Percentiles rank a stretch among this genome's conserved stretches.
These are phyloP conservation scores for Drosophila engyochracea DNA, from an alignment of 2,888 invertebrate species.

Conservation along the genomic window DNA sequence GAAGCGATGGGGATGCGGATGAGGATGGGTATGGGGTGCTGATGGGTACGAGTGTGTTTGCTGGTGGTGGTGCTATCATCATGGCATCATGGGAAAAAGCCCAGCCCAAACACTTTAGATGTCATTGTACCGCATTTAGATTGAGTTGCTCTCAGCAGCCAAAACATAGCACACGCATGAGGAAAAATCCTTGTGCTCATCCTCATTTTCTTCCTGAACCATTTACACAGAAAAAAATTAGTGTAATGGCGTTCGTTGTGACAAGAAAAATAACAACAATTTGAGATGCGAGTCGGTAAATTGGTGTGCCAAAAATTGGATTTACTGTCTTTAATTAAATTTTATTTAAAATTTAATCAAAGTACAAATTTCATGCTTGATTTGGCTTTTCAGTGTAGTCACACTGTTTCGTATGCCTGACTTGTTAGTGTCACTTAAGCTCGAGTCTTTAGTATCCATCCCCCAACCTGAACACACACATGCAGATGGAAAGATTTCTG, in stretches of 20 bases:
- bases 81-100: slow-evolving; percentile 44
- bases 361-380: neutral
- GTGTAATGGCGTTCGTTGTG: neutral
- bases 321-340: neutral
- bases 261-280: neutral
- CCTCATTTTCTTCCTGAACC: slow-evolving; percentile 10
- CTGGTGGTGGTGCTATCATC: slow-evolving; percentile 10
- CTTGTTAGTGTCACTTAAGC: slow-evolving; percentile 82
- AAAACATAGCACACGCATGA: slow-evolving; percentile 75
- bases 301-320: neutral
- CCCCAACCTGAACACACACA: slow-evolving; percentile 34
- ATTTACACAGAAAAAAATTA: slow-evolving; percentile 3
- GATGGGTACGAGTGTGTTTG: neutral
- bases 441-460: slow-evolving; percentile 66
- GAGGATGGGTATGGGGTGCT: neutral
- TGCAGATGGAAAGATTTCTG: slow-evolving; percentile 56
- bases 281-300: neutral
- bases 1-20: neutral
- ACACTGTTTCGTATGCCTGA: slow-evolving; percentile 23
- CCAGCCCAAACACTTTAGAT: slow-evolving; percentile 78
- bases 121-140: slow-evolving; percentile 82
- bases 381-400: slow-evolving; percentile 1
- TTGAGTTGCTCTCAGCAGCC: slow-evolving; percentile 81
- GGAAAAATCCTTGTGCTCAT: slow-evolving; percentile 18
- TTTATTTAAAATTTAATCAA: neutral